Conservation (phyloP, 2,113 vertebrate genomes). For the Steatornis caripensis region DNA sequence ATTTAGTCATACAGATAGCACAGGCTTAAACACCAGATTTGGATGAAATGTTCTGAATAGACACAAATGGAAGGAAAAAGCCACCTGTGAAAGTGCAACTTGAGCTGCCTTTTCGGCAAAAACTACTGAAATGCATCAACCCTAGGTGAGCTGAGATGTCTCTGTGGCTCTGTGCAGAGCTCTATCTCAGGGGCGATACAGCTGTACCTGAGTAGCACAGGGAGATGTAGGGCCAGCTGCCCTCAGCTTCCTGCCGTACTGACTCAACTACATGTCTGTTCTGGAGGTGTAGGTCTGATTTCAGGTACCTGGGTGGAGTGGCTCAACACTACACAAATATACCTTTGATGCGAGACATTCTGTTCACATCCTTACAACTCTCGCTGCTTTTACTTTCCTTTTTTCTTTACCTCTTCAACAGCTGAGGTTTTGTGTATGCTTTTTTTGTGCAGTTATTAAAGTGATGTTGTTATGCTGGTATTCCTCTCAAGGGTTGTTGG, state of each 20-base stretch:
- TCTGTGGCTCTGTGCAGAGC: not conserved
- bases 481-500: not conserved
- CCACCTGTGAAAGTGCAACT: not conserved
- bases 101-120: not conserved
- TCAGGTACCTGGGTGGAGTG: not conserved
- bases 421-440: not conserved
- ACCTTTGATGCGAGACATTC: not conserved
- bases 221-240: fast-evolving
- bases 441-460: not conserved
- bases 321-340: not conserved
- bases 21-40: not conserved
- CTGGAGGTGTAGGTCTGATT: not conserved
- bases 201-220: not conserved
- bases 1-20: not conserved
- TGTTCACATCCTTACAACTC: not conserved
- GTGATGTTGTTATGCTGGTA: not conserved
- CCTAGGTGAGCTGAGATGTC: not conserved
- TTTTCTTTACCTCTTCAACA: not conserved
- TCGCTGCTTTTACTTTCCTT: not conserved
- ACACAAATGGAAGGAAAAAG: not conserved
- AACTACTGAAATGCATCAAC: not conserved
- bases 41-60: not conserved
- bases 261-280: not conserved
- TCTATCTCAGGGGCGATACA: not conserved
- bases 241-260: not conserved